A percentile compares a stretch with the other conserved stretches of the same genome.
Conservation (phyloP, 2,113 vertebrate genomes). For the Dipodomys spectabilis region DNA sequence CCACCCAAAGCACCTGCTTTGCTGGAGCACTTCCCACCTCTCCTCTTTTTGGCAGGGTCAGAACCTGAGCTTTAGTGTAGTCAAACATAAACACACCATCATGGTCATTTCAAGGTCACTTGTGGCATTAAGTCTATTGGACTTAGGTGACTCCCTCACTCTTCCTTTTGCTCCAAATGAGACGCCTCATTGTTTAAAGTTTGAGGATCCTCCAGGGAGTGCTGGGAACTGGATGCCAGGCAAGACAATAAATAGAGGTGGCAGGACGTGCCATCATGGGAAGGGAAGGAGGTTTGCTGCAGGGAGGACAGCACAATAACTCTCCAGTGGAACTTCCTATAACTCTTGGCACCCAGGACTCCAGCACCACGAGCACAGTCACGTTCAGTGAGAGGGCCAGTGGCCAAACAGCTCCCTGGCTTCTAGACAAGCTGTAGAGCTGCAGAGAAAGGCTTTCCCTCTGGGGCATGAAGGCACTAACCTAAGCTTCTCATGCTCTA, state of each 20-base stretch:
- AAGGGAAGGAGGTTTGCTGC: conserved; percentile 47
- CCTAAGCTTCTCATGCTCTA: not conserved
- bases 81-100: conserved; percentile 32
- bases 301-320: conserved; percentile 60
- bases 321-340: not conserved
- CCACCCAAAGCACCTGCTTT: not conserved
- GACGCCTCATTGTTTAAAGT: conserved; percentile 66
- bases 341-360: conserved; percentile 6
- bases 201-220: conserved; percentile 47
- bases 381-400: not conserved
- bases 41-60: not conserved
- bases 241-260: conserved; percentile 74
- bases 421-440: not conserved
- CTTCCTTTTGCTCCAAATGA: conserved; percentile 57
- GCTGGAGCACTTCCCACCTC: not conserved
- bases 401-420: not conserved
- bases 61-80: not conserved
- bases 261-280: not conserved
- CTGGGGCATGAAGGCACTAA: not conserved
- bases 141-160: conserved; percentile 52
- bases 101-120: conserved; percentile 63
- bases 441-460: not conserved
- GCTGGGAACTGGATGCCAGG: conserved; percentile 55
- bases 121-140: not conserved
- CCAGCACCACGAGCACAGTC: not conserved